Base-by-base conservation (phyloP, 2,113 vertebrate genomes). In the Mystacornis crossleyi region DNA sequence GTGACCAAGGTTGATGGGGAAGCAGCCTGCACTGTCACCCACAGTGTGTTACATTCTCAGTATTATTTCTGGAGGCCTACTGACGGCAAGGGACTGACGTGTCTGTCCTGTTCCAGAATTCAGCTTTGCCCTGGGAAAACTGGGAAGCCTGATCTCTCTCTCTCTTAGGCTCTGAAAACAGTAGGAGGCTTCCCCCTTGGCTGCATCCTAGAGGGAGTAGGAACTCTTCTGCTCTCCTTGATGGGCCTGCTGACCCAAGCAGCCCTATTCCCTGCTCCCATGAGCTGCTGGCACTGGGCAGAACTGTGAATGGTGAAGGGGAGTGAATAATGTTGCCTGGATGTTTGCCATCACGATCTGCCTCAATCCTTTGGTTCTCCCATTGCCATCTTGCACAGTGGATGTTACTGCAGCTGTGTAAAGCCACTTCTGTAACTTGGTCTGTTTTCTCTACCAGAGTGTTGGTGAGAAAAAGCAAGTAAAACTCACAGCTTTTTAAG, bases 181-280 rank as follows among this genome's bases (percentile, higher is more conserved):
- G 51, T 1, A 8, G 48, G 53, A 55, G 8, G 13, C 12, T 72
- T 53, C 9, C 12, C 13, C 23, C 43, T 40, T 69, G 62, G 12
- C 51, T 69, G 17, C 2, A 6, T 67, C 38, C 31, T 45, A 33
- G 23, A 51, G 31, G 13, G 20, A 13, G 12, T 5, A 60, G 33
- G 20, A 43, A 2, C 14, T 64, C 61, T 55, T 28, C 12, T 11
- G 24, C 51, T 58, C 28, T 73, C 21, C 9, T 36, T 9, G 4
- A 18, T 29, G 21, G 4, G 16, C 10, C 8, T 36, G 33, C 28
- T 19, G 6, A 28, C 48, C 71, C 57, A 29, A 40, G 16, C 0
- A 0, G 2, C 57, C 23, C 40, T 62, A 2, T 11, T 50, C 15
- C 11, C 15, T 4, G 1, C 60, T 84, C 31, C 45, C 2, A 2